A percentile compares a stretch with the other conserved stretches of the same genome.
Conservation (phyloP, 2,888 invertebrate genomes). For the Nasonia oneida region DNA sequence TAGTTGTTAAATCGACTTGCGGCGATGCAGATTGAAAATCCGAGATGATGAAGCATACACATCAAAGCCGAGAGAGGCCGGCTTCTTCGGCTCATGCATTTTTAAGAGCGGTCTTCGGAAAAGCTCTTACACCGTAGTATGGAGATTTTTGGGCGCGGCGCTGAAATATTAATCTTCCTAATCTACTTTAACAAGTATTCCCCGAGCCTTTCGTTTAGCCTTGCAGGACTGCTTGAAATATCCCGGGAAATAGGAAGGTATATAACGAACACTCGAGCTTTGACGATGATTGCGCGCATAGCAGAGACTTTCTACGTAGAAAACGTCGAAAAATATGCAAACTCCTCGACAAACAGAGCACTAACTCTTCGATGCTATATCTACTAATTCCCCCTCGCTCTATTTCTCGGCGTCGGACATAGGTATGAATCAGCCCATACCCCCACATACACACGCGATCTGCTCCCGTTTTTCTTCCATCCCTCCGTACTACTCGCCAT, state of each 20-base stretch:
- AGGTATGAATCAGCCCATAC: neutral
- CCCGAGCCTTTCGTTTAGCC: neutral
- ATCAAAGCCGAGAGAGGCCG: neutral
- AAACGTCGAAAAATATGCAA: neutral
- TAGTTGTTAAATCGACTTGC: neutral
- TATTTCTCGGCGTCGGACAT: neutral
- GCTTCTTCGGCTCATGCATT: neutral
- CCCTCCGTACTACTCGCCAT: neutral
- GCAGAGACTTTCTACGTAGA: neutral
- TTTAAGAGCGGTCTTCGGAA: neutral
- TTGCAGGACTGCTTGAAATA: neutral
- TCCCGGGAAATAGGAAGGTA: neutral
- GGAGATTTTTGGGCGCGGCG: neutral
- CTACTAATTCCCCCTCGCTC: neutral
- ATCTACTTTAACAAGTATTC: neutral
- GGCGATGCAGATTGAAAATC: neutral
- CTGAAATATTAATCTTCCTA: neutral
- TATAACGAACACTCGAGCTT: neutral
- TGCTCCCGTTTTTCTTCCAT: neutral
- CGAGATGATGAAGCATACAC: neutral
- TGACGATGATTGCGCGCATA: too few species aligned
- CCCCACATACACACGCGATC: neutral
- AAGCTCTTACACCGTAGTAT: neutral
- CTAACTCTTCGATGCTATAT: neutral
- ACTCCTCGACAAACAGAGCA: conserved; percentile 6